Evolutionary conservation across 2,113 vertebrate species (phyloP).

Genomic region (Megaleporinus macrocephalus): DNA sequence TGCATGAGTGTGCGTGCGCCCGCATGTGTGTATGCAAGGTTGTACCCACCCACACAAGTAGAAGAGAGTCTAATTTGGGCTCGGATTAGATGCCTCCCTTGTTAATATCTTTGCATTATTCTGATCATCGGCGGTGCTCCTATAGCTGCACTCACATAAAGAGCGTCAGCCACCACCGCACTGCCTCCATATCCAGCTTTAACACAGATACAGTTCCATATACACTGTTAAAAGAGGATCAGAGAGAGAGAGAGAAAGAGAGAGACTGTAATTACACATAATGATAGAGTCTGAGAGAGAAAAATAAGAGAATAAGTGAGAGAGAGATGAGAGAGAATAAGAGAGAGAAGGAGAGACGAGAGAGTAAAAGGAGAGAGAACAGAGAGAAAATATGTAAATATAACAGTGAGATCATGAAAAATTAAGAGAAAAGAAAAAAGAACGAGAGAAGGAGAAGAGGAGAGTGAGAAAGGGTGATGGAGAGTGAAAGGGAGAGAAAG

Average conservation of each 20-base stretch:
- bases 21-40: conserved; percentile 20
- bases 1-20: background rate
- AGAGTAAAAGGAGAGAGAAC: no score
- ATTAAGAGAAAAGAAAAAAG: no score
- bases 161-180: conserved; percentile 19
- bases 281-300: conserved; percentile 41
- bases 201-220: conserved; percentile 52
- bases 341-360: background rate
- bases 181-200: conserved; percentile 24
- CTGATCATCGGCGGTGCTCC: conserved; percentile 10
- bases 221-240: conserved; percentile 43
- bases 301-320: background rate
- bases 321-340: background rate
- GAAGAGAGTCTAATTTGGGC: background rate
- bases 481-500: no score
- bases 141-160: background rate
- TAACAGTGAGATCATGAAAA: no score
- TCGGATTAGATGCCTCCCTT: background rate
- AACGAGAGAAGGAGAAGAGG: no score
- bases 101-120: conserved; percentile 17
- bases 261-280: conserved; percentile 53
- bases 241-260: background rate
- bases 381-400: no score
- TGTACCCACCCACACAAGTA: background rate
- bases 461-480: no score